These are phyloP conservation scores for Oncorhynchus gorbuscha DNA, from an alignment of 2,113 vertebrate genomes.

Conservation along the genomic window DNA sequence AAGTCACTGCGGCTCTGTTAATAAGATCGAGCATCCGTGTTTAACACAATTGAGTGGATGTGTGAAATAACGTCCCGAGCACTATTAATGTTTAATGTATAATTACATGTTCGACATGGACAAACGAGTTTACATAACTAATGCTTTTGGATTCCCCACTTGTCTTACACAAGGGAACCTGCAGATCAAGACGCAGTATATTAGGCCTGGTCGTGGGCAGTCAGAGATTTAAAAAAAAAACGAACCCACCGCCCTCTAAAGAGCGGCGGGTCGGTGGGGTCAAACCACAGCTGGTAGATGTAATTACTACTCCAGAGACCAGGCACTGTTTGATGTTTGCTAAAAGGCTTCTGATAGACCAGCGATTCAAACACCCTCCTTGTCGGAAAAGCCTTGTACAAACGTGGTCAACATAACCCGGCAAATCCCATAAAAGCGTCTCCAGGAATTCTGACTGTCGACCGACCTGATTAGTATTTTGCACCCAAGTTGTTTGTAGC, in stretches of 20 bases:
- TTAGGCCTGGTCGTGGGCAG: neutral
- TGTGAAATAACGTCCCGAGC: conserved; percentile 61
- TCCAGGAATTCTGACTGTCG: neutral
- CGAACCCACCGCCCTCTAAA: neutral
- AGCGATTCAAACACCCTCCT: conserved; percentile 5
- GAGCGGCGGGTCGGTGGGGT: conserved; percentile 19
- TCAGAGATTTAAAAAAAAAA: neutral
- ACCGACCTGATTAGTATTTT: neutral
- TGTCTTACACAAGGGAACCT: conserved; percentile 20
- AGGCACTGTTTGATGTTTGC: conserved; percentile 18
- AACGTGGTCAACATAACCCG: neutral
- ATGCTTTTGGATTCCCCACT: conserved; percentile 45
- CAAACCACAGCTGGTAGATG: conserved; percentile 30
- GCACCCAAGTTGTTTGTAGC: neutral
- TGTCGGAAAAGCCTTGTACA: neutral
- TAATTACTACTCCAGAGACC: conserved; percentile 32
- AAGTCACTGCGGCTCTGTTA: conserved; percentile 66
- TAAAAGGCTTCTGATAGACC: conserved; percentile 18
- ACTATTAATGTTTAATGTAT: conserved; percentile 76
- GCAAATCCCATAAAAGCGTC: neutral
- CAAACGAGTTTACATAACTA: neutral
- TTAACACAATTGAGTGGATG: conserved; percentile 66
- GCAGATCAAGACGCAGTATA: conserved; percentile 8
- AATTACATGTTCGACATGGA: conserved; percentile 74
- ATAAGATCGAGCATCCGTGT: conserved; percentile 67